These are phyloP conservation scores for Petromus typicus DNA, from an alignment of 2,113 vertebrate species.

Conservation along the genomic window DNA sequence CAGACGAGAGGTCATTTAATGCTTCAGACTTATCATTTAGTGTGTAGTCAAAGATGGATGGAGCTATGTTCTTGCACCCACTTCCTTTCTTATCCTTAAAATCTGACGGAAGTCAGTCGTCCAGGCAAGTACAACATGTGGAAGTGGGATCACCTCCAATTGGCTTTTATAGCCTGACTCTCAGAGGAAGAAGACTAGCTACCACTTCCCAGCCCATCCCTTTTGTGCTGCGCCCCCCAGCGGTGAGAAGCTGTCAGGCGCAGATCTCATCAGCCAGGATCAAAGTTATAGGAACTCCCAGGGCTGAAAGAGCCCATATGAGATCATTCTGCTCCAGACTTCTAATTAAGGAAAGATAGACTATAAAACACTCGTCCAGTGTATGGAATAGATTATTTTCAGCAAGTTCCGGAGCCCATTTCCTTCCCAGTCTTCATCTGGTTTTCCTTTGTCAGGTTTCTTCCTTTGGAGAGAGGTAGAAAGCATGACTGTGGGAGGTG, in stretches of 20 bases:
- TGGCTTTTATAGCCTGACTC: neutral
- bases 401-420: neutral
- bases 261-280: neutral
- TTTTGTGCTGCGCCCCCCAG: neutral
- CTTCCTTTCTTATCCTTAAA: neutral
- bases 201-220: neutral
- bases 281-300: neutral
- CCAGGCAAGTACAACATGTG: neutral
- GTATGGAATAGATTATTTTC: neutral
- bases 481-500: neutral
- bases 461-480: neutral
- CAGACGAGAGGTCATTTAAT: neutral
- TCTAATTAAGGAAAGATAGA: slow-evolving; percentile 9
- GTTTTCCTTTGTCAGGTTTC: slow-evolving; percentile 16
- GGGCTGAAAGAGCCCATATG: neutral
- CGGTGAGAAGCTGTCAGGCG: neutral
- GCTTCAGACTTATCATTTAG: neutral
- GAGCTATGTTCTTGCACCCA: neutral
- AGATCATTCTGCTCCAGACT: neutral
- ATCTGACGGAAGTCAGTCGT: neutral
- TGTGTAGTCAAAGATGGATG: neutral
- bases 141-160: neutral
- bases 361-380: neutral
- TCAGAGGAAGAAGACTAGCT: neutral
- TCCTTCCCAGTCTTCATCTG: neutral